Conservation (phyloP, 2,797 vertebrate genomes). For the Labeo calbasu region DNA sequence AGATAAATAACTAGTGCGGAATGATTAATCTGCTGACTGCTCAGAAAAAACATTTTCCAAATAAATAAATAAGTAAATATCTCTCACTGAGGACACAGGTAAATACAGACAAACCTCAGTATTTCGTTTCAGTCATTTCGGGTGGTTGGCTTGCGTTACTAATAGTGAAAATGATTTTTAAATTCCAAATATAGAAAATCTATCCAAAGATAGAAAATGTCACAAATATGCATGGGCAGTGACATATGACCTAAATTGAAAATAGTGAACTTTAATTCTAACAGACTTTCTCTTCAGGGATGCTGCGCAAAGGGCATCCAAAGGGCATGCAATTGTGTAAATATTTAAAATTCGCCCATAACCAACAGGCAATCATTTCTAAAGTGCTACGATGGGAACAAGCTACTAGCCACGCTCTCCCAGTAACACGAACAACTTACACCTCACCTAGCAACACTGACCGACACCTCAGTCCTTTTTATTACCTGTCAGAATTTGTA, state of each 20-base stretch:
- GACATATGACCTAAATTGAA: not conserved
- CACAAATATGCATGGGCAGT: not conserved
- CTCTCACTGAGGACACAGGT: not conserved
- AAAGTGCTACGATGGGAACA: slow-evolving; percentile 30
- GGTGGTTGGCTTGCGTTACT: not conserved
- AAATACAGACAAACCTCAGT: not conserved
- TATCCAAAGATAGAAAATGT: not conserved
- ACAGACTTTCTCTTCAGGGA: not conserved
- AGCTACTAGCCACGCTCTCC: slow-evolving; percentile 40
- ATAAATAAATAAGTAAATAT: too few species aligned
- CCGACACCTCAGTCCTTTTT: slow-evolving; percentile 47
- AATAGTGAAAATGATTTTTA: not conserved
- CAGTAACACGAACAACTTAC: slow-evolving; percentile 32
- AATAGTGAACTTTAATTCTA: not conserved
- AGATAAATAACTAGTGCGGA: not conserved
- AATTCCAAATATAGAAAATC: too few species aligned
- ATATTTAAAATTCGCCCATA: not conserved
- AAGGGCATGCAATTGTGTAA: not conserved
- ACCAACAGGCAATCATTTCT: not conserved
- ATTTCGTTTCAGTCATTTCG: not conserved
- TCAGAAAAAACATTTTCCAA: not conserved
- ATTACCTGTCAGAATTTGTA: slow-evolving; percentile 63
- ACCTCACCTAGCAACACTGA: slow-evolving; percentile 36
- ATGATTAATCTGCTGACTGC: not conserved
- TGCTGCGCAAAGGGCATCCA: not conserved